Conservation (phyloP, 2,888 invertebrate genomes). For the Phalangium opilio region DNA sequence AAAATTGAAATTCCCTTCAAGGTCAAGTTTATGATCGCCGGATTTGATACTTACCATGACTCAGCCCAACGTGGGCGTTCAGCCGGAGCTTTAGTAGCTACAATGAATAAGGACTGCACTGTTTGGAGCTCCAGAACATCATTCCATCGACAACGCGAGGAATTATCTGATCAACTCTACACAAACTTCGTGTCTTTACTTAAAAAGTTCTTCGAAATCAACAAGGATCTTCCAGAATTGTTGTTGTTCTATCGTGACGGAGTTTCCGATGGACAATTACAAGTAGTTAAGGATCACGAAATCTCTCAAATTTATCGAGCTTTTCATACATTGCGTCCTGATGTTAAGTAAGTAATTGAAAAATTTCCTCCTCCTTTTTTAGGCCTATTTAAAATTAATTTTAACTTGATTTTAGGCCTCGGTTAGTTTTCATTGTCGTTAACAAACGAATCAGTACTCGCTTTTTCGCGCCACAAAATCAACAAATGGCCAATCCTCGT, state of each 20-base stretch:
- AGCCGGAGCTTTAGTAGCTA: constrained; percentile 43
- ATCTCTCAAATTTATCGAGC: constrained; percentile 3
- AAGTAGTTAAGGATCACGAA: constrained; percentile 32
- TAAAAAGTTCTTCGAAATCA: constrained; percentile 37
- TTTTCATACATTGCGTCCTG: neutral
- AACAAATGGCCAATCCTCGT: constrained; percentile 40
- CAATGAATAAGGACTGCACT: constrained; percentile 31
- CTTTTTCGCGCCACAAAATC: constrained; percentile 18
- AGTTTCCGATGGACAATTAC: constrained; percentile 80
- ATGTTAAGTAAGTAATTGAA: too few species aligned
- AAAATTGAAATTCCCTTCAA: constrained; percentile 47
- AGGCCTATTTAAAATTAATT: too few species aligned
- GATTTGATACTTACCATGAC: constrained; percentile 39
- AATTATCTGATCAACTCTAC: constrained; percentile 13
- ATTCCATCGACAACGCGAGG: constrained; percentile 15
- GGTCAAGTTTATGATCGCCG: constrained; percentile 50
- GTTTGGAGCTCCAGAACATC: constrained; percentile 29
- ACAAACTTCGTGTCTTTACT: constrained; percentile 32
- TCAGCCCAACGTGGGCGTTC: constrained; percentile 28
- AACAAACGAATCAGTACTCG: constrained; percentile 64
- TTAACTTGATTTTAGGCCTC: constrained; percentile 19
- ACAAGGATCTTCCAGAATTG: constrained; percentile 43
- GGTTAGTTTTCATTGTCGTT: constrained; percentile 62
- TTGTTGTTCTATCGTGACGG: constrained; percentile 85
- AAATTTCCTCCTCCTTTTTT: too few species aligned